These are phyloP conservation scores for Lamellibrachia columna DNA, from an alignment of 2,888 invertebrate species.

Conservation along the genomic window DNA sequence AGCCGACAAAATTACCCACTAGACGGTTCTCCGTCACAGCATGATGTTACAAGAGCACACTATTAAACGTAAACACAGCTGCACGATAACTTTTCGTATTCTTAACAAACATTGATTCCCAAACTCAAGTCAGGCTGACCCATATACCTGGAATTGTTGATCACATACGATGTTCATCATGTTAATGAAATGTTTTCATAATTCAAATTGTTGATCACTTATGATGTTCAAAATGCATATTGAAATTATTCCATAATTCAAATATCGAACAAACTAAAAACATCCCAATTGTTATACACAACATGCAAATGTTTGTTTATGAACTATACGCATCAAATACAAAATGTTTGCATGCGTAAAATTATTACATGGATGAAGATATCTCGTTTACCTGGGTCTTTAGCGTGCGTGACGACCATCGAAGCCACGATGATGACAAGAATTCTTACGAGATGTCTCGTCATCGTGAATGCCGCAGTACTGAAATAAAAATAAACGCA, in stretches of 20 bases:
- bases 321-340: background rate
- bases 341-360: background rate
- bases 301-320: background rate
- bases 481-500: background rate
- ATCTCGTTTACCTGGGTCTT: background rate
- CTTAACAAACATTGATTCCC: no score
- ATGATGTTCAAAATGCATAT: background rate
- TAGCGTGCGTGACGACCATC: background rate
- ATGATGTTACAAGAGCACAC: background rate
- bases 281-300: background rate
- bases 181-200: background rate
- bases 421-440: background rate
- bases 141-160: background rate
- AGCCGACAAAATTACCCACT: no score
- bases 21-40: no score
- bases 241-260: background rate
- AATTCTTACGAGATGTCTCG: background rate
- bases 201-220: background rate
- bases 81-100: background rate
- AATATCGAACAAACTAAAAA: background rate
- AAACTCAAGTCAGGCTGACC: background rate
- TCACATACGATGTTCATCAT: background rate
- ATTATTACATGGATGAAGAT: no score
- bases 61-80: background rate
- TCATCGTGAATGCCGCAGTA: background rate